Evolutionary conservation across 2,888 invertebrate species (phyloP), one percentile per base, ranked within the genome.

Genomic region (Hyppa rectilinea): DNA sequence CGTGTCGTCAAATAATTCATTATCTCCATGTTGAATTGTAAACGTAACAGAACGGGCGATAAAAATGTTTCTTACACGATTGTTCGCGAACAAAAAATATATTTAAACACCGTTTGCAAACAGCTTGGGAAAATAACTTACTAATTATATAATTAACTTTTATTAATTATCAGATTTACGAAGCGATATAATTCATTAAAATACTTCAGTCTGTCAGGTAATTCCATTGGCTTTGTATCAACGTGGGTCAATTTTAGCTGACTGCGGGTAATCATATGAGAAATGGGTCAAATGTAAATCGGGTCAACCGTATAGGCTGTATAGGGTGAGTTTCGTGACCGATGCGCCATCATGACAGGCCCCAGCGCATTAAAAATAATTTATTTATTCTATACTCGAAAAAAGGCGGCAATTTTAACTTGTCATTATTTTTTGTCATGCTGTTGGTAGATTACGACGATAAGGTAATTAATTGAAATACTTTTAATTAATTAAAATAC

Each of bases 271-370:
- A 87, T 89, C 85, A 78, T 78, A 85, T 87, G 87, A 84, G 83
- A 92, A 91, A 91, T 90, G 85, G 92, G 92, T 92, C 92, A 91
- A 88, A 90, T 88, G 87, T 89, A 84, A 78, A 80, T 59, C 75
- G 75, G 64, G 77, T 75, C 77, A 77, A 62, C 53, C 49, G 9
- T 63, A 52, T 74, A 45, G 77, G 83, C 50, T 60, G 53, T 52
- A 49, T 78, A 61, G 80, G 80, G 83, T 78, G 72, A 64, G 64
- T 59, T 82, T 80, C 88, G 87, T 87, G 86, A 76, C 82, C 69
- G 70, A 83, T 75, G 76, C 63, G 58, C 72, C 66, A 62, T 82
- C 66, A 62, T 82, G 75, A 78, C 85, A 85, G 67, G 78, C 78
- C 85, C 81, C 85, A 64, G 77, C 71, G 72, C 66, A 83, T 85